Percentiles rank a stretch among this genome's conserved stretches.
Conservation (phyloP, 1,140 invertebrate genomes). For the Helicoverpa zea region DNA sequence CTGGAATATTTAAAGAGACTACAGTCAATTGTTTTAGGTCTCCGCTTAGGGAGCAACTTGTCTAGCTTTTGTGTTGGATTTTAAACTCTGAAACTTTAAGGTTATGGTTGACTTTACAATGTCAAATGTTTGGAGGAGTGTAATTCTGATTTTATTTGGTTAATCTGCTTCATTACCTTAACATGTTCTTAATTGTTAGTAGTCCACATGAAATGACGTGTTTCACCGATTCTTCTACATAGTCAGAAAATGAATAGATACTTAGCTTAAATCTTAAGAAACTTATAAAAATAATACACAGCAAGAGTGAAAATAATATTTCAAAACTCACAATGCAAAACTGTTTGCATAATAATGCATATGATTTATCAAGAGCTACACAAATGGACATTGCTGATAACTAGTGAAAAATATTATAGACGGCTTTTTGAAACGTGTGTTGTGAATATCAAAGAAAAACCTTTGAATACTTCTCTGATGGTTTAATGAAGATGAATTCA, state of each 20-base stretch:
- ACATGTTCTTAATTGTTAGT: no score
- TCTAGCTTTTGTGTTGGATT: neutral
- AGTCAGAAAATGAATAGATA: no score
- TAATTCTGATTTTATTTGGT: no score
- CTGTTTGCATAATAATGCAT: neutral
- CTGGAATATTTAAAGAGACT: constrained; percentile 12
- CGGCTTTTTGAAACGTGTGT: neutral
- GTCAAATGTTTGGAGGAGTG: no score
- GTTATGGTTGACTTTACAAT: no score
- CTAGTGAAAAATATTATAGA: neutral
- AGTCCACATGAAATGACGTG: no score
- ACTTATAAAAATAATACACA: no score
- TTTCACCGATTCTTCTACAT: no score
- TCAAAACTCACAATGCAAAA: neutral
- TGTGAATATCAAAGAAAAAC: constrained; percentile 8
- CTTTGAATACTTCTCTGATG: neutral
- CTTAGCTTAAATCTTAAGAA: no score
- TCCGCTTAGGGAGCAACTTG: neutral
- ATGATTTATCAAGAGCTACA: neutral
- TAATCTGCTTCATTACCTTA: no score
- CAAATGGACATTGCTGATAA: constrained; percentile 5
- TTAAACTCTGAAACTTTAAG: no score
- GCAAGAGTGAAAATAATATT: neutral
- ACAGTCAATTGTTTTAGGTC: neutral
- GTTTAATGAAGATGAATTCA: constrained; percentile 15